These are phyloP conservation scores for Drosophila ohnishii DNA, from an alignment of 1,140 invertebrate species.

Conservation along the genomic window DNA sequence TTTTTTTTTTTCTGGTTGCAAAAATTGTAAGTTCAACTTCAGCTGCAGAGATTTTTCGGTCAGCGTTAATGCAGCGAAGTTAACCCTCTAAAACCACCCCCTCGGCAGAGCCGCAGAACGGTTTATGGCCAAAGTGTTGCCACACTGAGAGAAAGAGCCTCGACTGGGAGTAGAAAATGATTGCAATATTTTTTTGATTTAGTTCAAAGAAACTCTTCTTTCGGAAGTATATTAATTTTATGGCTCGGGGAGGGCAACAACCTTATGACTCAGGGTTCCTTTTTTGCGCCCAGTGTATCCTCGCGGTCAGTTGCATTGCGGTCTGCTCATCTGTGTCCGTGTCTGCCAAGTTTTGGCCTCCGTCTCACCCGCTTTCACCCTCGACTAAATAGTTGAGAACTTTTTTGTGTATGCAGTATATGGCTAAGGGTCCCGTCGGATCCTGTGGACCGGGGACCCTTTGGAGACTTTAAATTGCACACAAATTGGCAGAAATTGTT, in stretches of 20 bases:
- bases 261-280: accelerated
- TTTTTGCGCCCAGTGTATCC: slow-evolving; percentile 4
- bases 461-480: slow-evolving; percentile 66
- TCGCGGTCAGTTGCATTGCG: slow-evolving; percentile 62
- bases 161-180: too few relatives aligned
- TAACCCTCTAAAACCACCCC: slow-evolving; percentile 10
- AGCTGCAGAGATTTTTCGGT: slow-evolving; percentile 73
- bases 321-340: slow-evolving; percentile 65
- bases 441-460: background rate
- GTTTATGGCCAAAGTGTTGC: slow-evolving; percentile 51
- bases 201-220: background rate
- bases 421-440: background rate
- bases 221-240: background rate
- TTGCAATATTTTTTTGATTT: too few relatives aligned
- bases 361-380: background rate
- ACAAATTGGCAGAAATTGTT: slow-evolving; percentile 73
- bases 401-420: slow-evolving; percentile 50
- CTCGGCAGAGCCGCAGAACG: slow-evolving; percentile 43
- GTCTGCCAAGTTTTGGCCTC: slow-evolving; percentile 70
- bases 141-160: slow-evolving; percentile 2
- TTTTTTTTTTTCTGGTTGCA: slow-evolving; percentile 18
- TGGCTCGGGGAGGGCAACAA: background rate
- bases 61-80: slow-evolving; percentile 67
- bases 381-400: slow-evolving; percentile 72
- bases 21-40: slow-evolving; percentile 57